Percentiles rank a stretch among this genome's conserved stretches.
phyloP scores from a whole-genome alignment of 2,888 invertebrate species.

The Nemurella pictetii region DNA sequence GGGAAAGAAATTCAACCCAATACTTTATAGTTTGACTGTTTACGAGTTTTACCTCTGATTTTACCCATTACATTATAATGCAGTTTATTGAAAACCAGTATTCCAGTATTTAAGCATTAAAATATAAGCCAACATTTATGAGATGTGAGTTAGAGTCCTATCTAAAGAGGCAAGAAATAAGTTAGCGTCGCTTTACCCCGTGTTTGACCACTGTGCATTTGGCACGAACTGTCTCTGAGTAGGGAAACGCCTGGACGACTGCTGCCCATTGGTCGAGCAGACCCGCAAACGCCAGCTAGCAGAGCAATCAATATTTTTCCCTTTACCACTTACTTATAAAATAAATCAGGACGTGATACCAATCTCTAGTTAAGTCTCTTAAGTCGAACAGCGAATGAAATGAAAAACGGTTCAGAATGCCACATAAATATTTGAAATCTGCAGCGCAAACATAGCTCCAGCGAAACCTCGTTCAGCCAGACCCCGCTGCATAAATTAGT shows the following conservation, averaged over 20 bases:
- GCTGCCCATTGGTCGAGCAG: not conserved
- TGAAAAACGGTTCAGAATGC: not conserved
- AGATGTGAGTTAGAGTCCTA: not conserved
- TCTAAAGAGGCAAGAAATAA: no score
- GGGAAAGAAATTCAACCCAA: conserved; percentile 4
- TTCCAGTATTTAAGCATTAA: not conserved
- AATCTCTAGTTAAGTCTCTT: not conserved
- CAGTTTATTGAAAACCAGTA: conserved; percentile 19
- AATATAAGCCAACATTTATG: not conserved
- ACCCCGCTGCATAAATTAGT: no score
- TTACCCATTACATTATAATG: not conserved
- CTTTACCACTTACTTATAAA: not conserved
- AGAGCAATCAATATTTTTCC: not conserved
- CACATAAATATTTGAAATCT: not conserved
- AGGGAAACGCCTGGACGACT: not conserved
- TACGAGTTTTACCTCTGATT: not conserved
- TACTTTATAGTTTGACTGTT: not conserved
- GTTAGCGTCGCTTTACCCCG: not conserved
- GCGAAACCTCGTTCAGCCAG: not conserved
- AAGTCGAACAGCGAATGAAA: not conserved
- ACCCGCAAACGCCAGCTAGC: not conserved
- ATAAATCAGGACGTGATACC: not conserved
- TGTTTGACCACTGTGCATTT: not conserved
- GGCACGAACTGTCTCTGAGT: not conserved
- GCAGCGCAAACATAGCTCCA: not conserved